A percentile compares a stretch with the other conserved stretches of the same genome.
Evolutionary conservation across 2,113 vertebrate species (phyloP).

Genomic region (Electrona antarctica): DNA sequence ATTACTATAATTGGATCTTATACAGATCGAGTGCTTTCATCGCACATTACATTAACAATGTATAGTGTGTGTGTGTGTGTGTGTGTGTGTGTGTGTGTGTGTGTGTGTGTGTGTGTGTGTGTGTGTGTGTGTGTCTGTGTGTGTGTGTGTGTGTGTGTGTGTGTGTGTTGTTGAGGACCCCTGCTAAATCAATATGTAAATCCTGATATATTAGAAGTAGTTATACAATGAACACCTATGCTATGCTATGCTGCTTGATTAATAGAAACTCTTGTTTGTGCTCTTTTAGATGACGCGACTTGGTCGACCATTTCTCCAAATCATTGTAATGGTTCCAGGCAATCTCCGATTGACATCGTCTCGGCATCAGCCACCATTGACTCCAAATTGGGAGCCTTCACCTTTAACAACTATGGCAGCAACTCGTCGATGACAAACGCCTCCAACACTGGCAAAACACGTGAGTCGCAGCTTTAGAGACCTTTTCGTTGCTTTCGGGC

Average conservation of each 20-base stretch:
- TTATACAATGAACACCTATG: not conserved
- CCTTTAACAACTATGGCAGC: constrained; percentile 50
- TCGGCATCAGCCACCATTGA: not conserved
- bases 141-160: no score
- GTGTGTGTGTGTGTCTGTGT: no score
- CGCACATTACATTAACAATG: no score
- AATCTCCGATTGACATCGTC: constrained; percentile 79
- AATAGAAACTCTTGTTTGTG: not conserved
- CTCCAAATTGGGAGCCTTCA: constrained; percentile 45
- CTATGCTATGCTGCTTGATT: not conserved
- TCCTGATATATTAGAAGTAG: no score
- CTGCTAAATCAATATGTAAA: no score
- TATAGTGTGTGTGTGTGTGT: no score
- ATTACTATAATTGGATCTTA: no score
- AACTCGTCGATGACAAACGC: not conserved
- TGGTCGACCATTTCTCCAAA: constrained; percentile 26
- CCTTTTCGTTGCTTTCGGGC: no score
- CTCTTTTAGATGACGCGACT: constrained; percentile 30
- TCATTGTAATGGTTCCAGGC: constrained; percentile 59
- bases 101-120: no score
- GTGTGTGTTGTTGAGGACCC: no score
- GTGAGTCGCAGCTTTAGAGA: constrained; percentile 34
- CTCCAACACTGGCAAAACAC: constrained; percentile 64
- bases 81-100: no score
- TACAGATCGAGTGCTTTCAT: no score